A percentile compares a stretch with the other conserved stretches of the same genome.
Evolutionary conservation across 2,888 invertebrate species (phyloP).

Genomic region (Teinopalpus imperialis): DNA sequence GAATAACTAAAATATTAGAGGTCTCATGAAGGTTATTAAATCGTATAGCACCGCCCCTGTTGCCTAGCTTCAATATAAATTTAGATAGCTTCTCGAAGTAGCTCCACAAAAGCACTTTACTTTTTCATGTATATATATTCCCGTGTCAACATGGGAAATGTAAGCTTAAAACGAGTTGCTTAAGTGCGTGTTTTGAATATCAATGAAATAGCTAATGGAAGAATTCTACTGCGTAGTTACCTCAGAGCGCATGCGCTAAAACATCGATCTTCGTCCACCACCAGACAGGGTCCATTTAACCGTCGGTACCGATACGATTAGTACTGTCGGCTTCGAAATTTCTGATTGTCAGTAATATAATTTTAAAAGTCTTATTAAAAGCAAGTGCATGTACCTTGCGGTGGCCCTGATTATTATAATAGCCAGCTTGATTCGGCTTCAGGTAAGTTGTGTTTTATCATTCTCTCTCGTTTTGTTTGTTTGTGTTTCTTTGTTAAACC

Average conservation of each 20-base stretch:
- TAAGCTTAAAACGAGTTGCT: slow-evolving; percentile 1
- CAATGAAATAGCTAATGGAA: background rate
- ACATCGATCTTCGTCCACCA: slow-evolving; percentile 48
- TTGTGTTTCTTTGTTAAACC: slow-evolving; percentile 11
- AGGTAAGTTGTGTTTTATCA: slow-evolving; percentile 58
- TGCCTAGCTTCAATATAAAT: too few species aligned
- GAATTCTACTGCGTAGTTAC: slow-evolving; percentile 21
- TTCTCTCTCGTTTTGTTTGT: slow-evolving; percentile 18
- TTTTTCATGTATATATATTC: background rate
- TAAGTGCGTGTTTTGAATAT: slow-evolving; percentile 9
- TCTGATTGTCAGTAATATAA: slow-evolving; percentile 21
- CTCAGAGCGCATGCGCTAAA: slow-evolving; percentile 54
- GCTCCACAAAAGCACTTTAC: too few species aligned
- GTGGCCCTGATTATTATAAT: slow-evolving; percentile 75
- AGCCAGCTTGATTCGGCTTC: slow-evolving; percentile 73
- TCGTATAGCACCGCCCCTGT: too few species aligned
- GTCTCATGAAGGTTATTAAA: too few species aligned
- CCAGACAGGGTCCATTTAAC: slow-evolving; percentile 49
- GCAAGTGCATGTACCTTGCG: slow-evolving; percentile 74
- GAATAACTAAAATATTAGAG: too few species aligned
- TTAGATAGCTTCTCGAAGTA: too few species aligned
- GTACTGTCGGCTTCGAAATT: slow-evolving; percentile 39
- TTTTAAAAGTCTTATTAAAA: slow-evolving; percentile 37
- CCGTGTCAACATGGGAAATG: background rate
- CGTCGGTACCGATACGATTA: slow-evolving; percentile 61